phyloP scores from a whole-genome alignment of 1,140 invertebrate species.

The Diploscapter pachys region DNA sequence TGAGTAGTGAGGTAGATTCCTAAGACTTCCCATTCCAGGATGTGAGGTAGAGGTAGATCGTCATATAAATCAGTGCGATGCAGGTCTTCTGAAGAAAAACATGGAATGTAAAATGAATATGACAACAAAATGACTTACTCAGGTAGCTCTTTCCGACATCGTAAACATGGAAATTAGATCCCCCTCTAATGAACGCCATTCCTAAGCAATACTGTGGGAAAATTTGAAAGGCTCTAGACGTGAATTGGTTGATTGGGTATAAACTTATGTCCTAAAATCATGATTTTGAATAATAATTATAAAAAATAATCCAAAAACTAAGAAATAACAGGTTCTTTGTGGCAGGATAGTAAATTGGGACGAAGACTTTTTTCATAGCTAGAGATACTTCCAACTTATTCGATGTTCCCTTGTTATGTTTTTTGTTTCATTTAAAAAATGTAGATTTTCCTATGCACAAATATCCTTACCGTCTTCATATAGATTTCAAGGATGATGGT shows the following conservation, averaged over 20 bases:
- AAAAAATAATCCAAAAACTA: too few species aligned
- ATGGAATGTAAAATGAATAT: neutral
- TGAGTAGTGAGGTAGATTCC: slow-evolving; percentile 67
- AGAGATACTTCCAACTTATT: neutral
- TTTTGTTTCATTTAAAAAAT: too few species aligned
- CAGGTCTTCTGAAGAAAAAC: slow-evolving; percentile 7
- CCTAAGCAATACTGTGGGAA: slow-evolving; percentile 73
- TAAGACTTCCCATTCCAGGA: slow-evolving; percentile 65
- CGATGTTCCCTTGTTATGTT: neutral
- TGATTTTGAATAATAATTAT: too few species aligned
- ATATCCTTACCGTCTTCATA: slow-evolving; percentile 24
- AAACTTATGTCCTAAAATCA: slow-evolving; percentile 34
- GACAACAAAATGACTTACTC: slow-evolving; percentile 25
- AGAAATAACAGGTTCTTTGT: too few species aligned
- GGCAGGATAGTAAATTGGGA: too few species aligned
- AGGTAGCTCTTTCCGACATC: slow-evolving; percentile 37
- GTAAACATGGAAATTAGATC: slow-evolving; percentile 34
- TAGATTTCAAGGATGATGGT: slow-evolving; percentile 47
- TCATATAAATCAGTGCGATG: slow-evolving; percentile 30
- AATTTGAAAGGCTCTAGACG: slow-evolving; percentile 70
- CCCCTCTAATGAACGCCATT: slow-evolving; percentile 47
- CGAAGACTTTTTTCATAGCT: neutral
- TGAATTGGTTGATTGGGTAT: slow-evolving; percentile 37
- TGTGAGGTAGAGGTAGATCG: slow-evolving; percentile 45
- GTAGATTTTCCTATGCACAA: neutral